Conservation (phyloP, 2,888 invertebrate genomes). For the Rhogogaster chlorosoma region DNA sequence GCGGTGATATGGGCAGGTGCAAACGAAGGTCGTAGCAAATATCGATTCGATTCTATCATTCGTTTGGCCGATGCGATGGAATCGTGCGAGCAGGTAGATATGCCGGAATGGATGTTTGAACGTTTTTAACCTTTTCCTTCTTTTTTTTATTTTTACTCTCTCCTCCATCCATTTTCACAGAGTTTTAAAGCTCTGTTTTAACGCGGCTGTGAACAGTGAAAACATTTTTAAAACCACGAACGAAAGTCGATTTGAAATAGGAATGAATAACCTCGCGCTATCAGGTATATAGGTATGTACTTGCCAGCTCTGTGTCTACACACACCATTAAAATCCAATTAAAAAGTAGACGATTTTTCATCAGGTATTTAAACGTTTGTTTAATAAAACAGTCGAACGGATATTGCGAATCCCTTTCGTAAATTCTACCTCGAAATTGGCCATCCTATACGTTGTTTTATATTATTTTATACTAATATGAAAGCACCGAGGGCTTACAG, state of each 20-base stretch:
- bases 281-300: too few species aligned
- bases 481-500: background rate
- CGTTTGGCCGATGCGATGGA: constrained; percentile 23
- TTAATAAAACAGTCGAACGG: too few species aligned
- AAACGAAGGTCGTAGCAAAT: constrained; percentile 91
- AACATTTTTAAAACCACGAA: constrained; percentile 19
- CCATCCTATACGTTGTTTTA: background rate
- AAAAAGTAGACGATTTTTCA: background rate
- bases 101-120: constrained; percentile 29
- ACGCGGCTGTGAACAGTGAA: constrained; percentile 28
- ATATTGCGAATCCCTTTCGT: too few species aligned
- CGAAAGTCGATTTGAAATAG: background rate
- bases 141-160: background rate
- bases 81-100: background rate
- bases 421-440: background rate
- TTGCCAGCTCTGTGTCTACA: background rate
- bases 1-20: constrained; percentile 86
- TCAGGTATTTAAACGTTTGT: too few species aligned
- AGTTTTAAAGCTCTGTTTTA: constrained; percentile 18
- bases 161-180: background rate
- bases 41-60: constrained; percentile 46
- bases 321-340: background rate
- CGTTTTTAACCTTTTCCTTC: background rate
- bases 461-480: background rate
- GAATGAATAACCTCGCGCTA: background rate